Conservation (phyloP, 2,888 invertebrate genomes). For the Steromphala cineraria region DNA sequence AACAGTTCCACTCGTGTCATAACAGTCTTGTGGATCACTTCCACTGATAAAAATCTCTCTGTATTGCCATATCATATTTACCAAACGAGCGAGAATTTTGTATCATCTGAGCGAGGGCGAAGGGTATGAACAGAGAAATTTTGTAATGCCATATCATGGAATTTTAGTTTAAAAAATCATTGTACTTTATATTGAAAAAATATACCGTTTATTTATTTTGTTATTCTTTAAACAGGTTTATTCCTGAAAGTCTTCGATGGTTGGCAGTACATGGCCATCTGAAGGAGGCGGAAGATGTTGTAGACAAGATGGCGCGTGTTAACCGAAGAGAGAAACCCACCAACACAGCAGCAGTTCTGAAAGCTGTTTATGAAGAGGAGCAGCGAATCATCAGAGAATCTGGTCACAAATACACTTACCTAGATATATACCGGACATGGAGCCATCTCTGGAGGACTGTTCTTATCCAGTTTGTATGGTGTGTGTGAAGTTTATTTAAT, state of each 20-base stretch:
- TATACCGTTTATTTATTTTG: no score
- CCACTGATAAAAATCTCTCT: no score
- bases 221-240: constrained; percentile 38
- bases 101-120: no score
- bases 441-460: neutral
- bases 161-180: no score
- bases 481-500: no score
- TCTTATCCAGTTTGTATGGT: neutral
- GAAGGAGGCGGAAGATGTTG: constrained; percentile 33
- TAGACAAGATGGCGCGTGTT: constrained; percentile 33
- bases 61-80: no score
- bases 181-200: no score
- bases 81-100: no score
- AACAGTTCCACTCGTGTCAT: no score
- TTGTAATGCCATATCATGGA: no score
- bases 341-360: constrained; percentile 29
- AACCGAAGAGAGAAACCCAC: constrained; percentile 41
- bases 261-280: constrained; percentile 37
- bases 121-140: no score
- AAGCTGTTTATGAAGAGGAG: constrained; percentile 12
- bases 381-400: neutral
- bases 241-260: constrained; percentile 55
- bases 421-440: neutral
- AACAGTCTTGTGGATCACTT: no score
- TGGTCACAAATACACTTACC: neutral